Evolutionary conservation across 2,797 vertebrate species (phyloP).

Genomic region (Spea hammondii): DNA sequence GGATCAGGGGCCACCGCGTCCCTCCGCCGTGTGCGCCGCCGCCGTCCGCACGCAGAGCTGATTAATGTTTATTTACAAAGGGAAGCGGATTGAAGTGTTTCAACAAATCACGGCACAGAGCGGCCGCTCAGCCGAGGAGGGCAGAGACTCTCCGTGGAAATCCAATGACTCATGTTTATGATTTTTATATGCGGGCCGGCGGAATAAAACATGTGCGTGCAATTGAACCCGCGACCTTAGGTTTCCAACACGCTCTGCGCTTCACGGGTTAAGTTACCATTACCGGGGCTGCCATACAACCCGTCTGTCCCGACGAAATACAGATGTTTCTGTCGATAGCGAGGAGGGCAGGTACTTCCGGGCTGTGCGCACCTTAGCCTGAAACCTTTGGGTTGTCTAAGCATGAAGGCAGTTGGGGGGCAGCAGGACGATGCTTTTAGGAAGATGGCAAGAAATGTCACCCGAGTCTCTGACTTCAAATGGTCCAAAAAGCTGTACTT

Average conservation of each 20-base stretch:
- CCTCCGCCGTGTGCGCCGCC: conserved; percentile 1
- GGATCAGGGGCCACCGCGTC: conserved; percentile 1
- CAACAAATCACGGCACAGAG: conserved; percentile 49
- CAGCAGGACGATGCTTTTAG: too few relatives aligned
- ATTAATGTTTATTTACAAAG: conserved; percentile 52
- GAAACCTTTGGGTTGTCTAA: too few relatives aligned
- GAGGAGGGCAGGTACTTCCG: too few relatives aligned
- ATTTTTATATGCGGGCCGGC: conserved; percentile 36
- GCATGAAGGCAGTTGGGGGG: too few relatives aligned
- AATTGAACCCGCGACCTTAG: conserved; percentile 45
- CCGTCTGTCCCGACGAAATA: not conserved
- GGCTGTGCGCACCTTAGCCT: too few relatives aligned
- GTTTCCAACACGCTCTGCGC: conserved; percentile 36
- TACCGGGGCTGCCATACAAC: conserved; percentile 2
- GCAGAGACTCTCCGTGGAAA: conserved; percentile 48
- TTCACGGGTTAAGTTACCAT: conserved; percentile 41
- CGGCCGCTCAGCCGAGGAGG: conserved; percentile 37
- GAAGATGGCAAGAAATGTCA: too few relatives aligned
- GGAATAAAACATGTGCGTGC: conserved; percentile 48
- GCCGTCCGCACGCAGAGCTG: conserved; percentile 40
- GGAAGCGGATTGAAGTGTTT: conserved; percentile 46
- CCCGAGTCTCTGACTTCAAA: too few relatives aligned
- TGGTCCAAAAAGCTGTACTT: too few relatives aligned
- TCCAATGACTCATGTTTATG: conserved; percentile 49
- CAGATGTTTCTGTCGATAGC: too few relatives aligned